phyloP scores from a whole-genome alignment of 2,113 vertebrate species.

The Callocephalon fimbriatum region DNA sequence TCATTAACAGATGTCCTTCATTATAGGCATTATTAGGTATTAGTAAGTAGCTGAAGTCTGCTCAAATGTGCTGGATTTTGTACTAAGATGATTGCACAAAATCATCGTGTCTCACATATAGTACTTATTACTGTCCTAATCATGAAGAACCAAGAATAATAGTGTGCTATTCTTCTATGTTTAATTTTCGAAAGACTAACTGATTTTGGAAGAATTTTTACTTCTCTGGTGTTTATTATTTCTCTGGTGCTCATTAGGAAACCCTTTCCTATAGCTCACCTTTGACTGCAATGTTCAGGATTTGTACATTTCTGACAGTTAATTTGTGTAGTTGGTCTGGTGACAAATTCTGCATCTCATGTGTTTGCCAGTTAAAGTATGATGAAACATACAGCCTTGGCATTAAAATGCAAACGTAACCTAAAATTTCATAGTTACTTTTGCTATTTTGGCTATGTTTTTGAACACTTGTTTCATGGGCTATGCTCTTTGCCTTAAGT shows the following conservation, averaged over 20 bases:
- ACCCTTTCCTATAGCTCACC: neutral
- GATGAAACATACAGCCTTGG: neutral
- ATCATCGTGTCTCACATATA: neutral
- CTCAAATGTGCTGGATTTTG: neutral
- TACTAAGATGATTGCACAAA: neutral
- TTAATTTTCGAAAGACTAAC: neutral
- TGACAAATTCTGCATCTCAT: neutral
- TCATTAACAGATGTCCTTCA: neutral
- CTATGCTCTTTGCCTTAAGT: neutral
- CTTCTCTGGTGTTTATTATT: neutral
- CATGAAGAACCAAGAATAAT: neutral
- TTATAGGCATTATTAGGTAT: neutral
- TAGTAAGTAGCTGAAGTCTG: neutral
- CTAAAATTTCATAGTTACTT: neutral
- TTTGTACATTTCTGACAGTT: neutral
- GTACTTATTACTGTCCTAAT: neutral
- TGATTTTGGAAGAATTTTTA: neutral
- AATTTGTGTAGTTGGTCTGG: neutral
- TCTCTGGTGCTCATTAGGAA: neutral
- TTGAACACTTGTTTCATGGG: neutral
- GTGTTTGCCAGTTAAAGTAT: neutral
- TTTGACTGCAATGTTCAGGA: neutral
- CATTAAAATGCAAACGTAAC: neutral
- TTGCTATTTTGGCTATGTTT: neutral
- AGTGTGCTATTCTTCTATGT: neutral